These are phyloP conservation scores for Callithrix jacchus DNA, from an alignment of 2,113 vertebrate genomes.

Conservation along the genomic window DNA sequence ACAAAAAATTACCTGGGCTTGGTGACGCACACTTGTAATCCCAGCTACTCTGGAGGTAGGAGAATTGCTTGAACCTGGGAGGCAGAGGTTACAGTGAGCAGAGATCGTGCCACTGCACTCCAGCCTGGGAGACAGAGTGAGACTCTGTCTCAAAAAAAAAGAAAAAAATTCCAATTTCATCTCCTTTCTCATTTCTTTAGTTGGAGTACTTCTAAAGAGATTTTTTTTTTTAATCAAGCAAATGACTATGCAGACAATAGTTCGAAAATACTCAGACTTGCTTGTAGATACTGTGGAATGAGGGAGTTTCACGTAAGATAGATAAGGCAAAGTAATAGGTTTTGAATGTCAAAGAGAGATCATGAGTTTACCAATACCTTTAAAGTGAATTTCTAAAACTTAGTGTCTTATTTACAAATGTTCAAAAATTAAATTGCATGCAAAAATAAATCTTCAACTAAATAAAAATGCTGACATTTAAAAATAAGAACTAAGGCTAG, in stretches of 20 bases:
- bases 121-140: no score
- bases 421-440: slow-evolving; percentile 23
- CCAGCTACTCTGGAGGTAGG: no score
- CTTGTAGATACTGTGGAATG: not conserved
- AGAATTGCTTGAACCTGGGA: no score
- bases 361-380: not conserved
- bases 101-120: no score
- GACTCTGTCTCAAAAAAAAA: no score
- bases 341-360: slow-evolving; percentile 5
- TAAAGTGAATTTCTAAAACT: slow-evolving; percentile 43
- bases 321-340: not conserved
- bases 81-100: no score
- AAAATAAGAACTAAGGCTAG: not conserved
- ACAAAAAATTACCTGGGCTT: no score
- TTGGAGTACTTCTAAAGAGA: not conserved
- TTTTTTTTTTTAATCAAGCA: not conserved
- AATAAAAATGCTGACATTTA: not conserved
- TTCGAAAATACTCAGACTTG: not conserved
- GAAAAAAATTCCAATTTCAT: not conserved
- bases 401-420: not conserved
- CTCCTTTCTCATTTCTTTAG: not conserved
- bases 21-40: no score
- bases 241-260: not conserved
- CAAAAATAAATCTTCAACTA: slow-evolving; percentile 1
- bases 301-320: slow-evolving; percentile 29